Base-by-base conservation (phyloP, 1,140 invertebrate genomes). In the Himalopsyche phryganea region DNA sequence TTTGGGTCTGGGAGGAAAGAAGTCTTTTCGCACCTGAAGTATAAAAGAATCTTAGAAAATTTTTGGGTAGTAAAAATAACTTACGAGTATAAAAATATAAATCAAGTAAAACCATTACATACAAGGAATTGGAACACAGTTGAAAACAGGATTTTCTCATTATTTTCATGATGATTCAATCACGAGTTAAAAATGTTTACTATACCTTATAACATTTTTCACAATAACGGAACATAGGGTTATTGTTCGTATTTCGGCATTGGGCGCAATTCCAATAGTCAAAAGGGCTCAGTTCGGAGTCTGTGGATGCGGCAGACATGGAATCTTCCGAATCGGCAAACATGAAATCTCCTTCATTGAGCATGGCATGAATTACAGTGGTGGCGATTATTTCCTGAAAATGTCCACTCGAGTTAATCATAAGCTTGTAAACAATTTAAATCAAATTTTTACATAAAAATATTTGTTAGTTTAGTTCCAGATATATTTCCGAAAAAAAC, bases 201-300 rank as follows among this genome's bases (percentile, higher is more conserved):
- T 5, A 60, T 57, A 83, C 83, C 81, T 83, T 79, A 67, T 80
- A 85, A 67, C 85, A 87, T 69, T 81, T 83, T 69, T 84, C 79
- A 70, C 85, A 87, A 71, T 82, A 86, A 36, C 81, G 74, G 68
- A 81, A 85, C 28, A 80, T 66, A 17, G 82, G 82, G 74, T 84
- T 85, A 66, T 82, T 82, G 67, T 85, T 84, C 38, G 68, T 65
- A 9, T 75, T 76, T 15, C 77, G 77, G 68, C 85, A 87, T 57
- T 80, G 78, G 0, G 81, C 74, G 69, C 85, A 87, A 19, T 76
- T 77, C 77, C 80, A 81, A 69, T 83, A 86, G 67, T 83, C 83
- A 54, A 74, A 73, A 38, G 71, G 71, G 36, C 75, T 75, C 10
- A 83, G 70, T 64, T 82, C 81, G 45, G 75, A 76, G 69, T 84